Percentiles rank a stretch among this genome's conserved stretches.
phyloP scores from a whole-genome alignment of 2,888 invertebrate genomes.

The Tipula vernalis region DNA sequence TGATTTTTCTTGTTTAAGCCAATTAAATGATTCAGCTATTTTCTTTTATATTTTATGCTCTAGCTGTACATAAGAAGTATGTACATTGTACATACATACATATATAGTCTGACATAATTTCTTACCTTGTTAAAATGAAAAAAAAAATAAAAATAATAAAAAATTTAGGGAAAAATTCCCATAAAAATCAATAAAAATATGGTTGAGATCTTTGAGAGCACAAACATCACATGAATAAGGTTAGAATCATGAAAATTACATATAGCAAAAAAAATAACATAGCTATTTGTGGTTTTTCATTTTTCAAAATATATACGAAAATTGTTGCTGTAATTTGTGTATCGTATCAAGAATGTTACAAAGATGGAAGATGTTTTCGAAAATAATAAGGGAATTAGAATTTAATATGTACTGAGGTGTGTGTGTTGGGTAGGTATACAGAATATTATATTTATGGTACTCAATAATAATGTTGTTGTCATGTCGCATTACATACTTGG shows the following conservation, averaged over 20 bases:
- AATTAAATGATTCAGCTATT: neutral
- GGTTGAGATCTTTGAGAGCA: neutral
- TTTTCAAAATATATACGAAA: neutral
- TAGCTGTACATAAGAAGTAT: neutral
- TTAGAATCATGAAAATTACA: neutral
- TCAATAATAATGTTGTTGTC: neutral
- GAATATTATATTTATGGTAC: neutral
- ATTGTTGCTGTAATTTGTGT: neutral
- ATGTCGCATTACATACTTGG: neutral
- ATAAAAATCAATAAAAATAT: neutral
- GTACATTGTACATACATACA: neutral
- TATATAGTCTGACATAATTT: neutral
- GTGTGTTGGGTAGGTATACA: neutral
- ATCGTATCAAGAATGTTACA: neutral
- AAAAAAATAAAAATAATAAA: neutral
- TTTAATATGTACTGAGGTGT: neutral
- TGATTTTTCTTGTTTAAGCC: slow-evolving; percentile 4
- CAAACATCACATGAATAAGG: neutral
- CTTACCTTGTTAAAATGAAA: neutral
- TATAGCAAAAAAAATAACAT: neutral
- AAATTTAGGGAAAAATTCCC: neutral
- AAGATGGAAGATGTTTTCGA: neutral
- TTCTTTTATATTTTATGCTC: neutral
- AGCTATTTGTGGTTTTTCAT: neutral
- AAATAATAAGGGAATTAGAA: neutral